phyloP scores from a whole-genome alignment of 2,113 vertebrate species.

The Carassius carassius region DNA sequence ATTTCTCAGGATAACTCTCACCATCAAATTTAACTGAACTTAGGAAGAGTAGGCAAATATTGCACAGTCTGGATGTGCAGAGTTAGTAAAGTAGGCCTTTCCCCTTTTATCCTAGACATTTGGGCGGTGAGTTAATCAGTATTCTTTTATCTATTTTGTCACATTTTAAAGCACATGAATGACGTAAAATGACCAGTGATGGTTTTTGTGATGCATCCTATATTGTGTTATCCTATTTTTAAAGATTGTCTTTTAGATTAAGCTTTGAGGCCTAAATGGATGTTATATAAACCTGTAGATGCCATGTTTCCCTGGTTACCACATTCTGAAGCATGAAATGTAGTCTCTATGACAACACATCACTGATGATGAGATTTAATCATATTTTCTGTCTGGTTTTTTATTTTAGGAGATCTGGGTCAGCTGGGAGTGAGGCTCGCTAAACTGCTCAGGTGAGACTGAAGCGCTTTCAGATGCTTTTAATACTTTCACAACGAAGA shows the following conservation, averaged over 20 bases:
- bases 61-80: no score
- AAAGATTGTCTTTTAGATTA: neutral
- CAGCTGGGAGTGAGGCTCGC: conserved; percentile 93
- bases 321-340: conserved; percentile 37
- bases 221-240: neutral
- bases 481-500: no score
- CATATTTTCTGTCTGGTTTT: conserved; percentile 9
- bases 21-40: no score
- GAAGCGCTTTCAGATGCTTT: neutral
- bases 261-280: conserved; percentile 5
- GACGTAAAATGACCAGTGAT: no score
- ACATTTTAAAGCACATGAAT: no score
- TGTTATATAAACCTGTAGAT: conserved; percentile 24
- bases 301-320: conserved; percentile 45
- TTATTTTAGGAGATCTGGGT: conserved; percentile 84
- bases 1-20: no score
- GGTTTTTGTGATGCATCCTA: neutral
- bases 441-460: conserved; percentile 83
- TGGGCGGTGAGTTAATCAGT: no score
- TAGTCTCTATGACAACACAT: conserved; percentile 46
- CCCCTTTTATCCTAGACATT: no score
- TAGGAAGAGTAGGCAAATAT: no score
- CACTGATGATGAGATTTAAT: conserved; percentile 27
- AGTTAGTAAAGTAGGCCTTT: no score
- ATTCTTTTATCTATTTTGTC: no score